These are phyloP conservation scores for Sylvia atricapilla DNA, from an alignment of 2,113 vertebrate species.

Conservation along the genomic window DNA sequence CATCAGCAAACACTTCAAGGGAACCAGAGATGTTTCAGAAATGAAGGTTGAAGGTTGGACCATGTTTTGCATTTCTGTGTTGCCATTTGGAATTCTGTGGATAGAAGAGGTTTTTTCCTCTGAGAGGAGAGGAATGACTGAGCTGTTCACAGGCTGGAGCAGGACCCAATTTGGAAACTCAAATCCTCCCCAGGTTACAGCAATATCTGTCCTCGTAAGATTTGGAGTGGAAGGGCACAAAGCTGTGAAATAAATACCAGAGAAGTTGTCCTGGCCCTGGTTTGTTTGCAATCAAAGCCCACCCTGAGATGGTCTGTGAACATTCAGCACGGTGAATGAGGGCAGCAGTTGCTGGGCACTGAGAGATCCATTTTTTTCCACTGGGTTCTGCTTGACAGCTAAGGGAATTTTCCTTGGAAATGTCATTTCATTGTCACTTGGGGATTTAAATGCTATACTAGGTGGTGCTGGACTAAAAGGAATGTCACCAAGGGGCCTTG, in stretches of 20 bases:
- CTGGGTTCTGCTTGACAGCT: not conserved
- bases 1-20: not conserved
- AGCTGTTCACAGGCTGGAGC: not conserved
- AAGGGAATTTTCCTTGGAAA: not conserved
- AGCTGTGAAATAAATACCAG: not conserved
- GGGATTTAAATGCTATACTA: not conserved
- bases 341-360: accelerated
- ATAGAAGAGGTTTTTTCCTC: not conserved
- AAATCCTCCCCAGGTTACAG: not conserved
- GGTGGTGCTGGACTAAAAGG: not conserved
- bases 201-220: not conserved
- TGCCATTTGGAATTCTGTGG: not conserved
- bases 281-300: not conserved
- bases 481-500: not conserved
- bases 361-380: not conserved
- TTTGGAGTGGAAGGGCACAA: not conserved
- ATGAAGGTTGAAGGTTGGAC: not conserved
- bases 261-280: not conserved
- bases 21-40: not conserved
- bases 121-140: accelerated
- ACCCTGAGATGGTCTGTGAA: too few relatives aligned
- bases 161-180: accelerated
- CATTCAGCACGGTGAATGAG: accelerated
- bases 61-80: not conserved
- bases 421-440: not conserved